Conservation (phyloP, 2,888 invertebrate genomes). For the Acanthosepion esculentum region DNA sequence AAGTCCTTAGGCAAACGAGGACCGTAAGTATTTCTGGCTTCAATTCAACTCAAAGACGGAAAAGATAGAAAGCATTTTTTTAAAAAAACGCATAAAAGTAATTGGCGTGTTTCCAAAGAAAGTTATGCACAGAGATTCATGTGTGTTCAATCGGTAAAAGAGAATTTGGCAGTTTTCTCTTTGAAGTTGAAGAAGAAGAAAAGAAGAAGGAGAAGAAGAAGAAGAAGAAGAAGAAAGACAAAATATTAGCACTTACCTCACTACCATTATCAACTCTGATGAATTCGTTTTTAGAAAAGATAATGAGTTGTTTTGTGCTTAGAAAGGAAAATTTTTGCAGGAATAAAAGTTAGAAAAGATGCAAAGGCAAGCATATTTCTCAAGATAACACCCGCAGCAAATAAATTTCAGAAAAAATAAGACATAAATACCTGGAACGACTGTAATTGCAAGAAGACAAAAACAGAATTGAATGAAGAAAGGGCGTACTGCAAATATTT, state of each 20-base stretch:
- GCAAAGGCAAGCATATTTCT: not conserved
- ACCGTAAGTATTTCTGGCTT: not conserved
- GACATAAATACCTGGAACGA: not conserved
- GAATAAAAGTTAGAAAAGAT: not conserved
- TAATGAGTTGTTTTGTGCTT: slow-evolving; percentile 13
- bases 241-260: not conserved
- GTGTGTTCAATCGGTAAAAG: not conserved
- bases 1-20: not conserved
- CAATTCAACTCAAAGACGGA: not conserved
- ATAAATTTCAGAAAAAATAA: not conserved
- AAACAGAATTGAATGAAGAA: too few relatives aligned
- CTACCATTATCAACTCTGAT: not conserved
- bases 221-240: not conserved
- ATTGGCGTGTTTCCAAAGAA: not conserved
- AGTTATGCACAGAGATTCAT: not conserved
- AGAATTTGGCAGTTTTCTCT: not conserved
- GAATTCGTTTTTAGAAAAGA: not conserved
- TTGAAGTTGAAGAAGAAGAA: not conserved
- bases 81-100: not conserved
- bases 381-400: too few relatives aligned
- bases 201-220: not conserved
- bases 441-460: too few relatives aligned
- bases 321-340: not conserved
- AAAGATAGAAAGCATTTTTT: not conserved
- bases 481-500: too few relatives aligned